Evolutionary conservation across 2,113 vertebrate species (phyloP), one percentile per base, ranked within the genome.

Genomic region (Melanostigma gelatinosum): DNA sequence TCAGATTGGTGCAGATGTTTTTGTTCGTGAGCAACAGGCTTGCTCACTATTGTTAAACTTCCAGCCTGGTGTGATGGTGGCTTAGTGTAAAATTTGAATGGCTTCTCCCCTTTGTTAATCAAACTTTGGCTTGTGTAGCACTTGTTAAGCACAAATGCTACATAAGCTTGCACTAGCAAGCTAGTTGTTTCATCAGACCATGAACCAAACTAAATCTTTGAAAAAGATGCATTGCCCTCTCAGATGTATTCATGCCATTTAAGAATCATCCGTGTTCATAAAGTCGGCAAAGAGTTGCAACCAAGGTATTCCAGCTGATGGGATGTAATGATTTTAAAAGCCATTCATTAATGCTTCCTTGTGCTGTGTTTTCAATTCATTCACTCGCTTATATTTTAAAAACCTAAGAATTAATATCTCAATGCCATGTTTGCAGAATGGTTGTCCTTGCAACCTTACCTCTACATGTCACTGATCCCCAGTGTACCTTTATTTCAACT

Each of bases 401-500:
- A 66, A 29, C 4, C 6, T 8, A 7, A 13, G 38, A 42, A 24
- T 8, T 13, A 29, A 12, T 22, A 4, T 67, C 16, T 67, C 44
- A 68, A 12, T 7, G 16, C 48, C 8, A 50, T 55, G 27, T 15
- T 18, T 55, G 11, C 68, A 32, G 44, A 63, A 10, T 20, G 24
- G 46, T 34, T 58, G 63, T 58, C 40, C n/a, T 22, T 55, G 44
- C 61, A 52, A 27, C 58, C 58, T 68, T 4, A 48, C 32, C 22
- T n/a, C 13, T 20, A 3, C 6, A 0, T 22, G 4, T 58, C 76
- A 83, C 42, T 78, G 67, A 61, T 42, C 66, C 13, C 48, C 29
- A 20, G 32, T 34, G 38, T 27, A 32, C 63, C 38, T 64, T 11
- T 13, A 57, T 79, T 70, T 82, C 75, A 76, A 22, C 42, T 1